Percentiles rank a stretch among this genome's conserved stretches.
Conservation (phyloP, 2,113 vertebrate species). For the Cyanoderma ruficeps region DNA sequence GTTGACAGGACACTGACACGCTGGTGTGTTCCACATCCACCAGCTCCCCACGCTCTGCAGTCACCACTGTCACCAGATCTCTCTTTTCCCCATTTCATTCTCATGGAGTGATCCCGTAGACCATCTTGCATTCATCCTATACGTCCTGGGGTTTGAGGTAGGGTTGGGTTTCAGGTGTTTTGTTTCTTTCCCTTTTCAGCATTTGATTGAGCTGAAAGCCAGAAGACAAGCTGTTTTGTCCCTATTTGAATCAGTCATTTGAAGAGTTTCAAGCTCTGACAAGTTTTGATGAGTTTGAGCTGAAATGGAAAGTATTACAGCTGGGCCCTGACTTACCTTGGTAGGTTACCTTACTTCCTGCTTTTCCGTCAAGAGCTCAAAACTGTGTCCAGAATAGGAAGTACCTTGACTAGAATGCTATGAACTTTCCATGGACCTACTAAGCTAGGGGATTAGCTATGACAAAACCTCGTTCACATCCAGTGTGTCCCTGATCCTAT, state of each 20-base stretch:
- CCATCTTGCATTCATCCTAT: not conserved
- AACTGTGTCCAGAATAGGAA: not conserved
- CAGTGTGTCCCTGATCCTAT: not conserved
- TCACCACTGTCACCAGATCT: not conserved
- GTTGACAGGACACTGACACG: not conserved
- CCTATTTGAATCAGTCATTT: not conserved
- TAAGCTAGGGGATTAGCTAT: not conserved
- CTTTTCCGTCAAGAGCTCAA: not conserved
- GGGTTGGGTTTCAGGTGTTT: not conserved
- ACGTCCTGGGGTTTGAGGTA: not conserved
- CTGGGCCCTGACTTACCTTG: not conserved
- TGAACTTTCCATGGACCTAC: not conserved
- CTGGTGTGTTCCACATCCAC: rapidly evolving
- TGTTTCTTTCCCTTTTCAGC: not conserved
- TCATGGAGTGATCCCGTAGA: not conserved
- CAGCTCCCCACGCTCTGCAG: not conserved
- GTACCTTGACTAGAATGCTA: not conserved
- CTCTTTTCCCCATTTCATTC: not conserved
- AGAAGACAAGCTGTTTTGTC: not conserved
- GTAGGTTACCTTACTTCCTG: not conserved
- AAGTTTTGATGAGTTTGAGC: not conserved
- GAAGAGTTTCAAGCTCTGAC: not conserved
- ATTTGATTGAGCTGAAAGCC: not conserved
- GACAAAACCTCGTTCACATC: not conserved
- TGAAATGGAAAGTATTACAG: not conserved